These are phyloP conservation scores for Ptilonorhynchus violaceus DNA, from an alignment of 2,113 vertebrate genomes.

Conservation along the genomic window DNA sequence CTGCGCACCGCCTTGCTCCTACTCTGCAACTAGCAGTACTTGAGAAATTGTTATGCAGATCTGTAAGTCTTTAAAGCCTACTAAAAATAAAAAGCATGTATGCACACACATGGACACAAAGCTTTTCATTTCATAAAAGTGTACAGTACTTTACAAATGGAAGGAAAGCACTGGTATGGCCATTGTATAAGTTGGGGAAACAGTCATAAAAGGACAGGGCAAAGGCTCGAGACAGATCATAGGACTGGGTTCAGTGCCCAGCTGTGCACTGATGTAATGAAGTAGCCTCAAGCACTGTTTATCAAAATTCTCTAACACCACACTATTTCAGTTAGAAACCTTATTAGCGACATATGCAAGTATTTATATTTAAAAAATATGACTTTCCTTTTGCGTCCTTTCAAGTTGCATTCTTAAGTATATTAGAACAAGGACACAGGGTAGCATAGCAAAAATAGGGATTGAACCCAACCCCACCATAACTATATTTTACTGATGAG, in stretches of 20 bases:
- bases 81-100: neutral
- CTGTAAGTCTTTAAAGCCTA: conserved; percentile 41
- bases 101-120: neutral
- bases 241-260: neutral
- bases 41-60: neutral
- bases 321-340: conserved; percentile 32
- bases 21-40: neutral
- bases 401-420: conserved; percentile 50
- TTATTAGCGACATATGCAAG: conserved; percentile 52
- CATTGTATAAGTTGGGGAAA: neutral
- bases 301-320: conserved; percentile 38
- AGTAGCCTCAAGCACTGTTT: conserved; percentile 43
- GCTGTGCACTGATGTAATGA: conserved; percentile 32
- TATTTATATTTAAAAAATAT: conserved; percentile 57
- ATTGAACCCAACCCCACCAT: neutral
- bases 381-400: conserved; percentile 20
- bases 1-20: rapidly evolving
- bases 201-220: neutral
- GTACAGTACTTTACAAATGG: neutral
- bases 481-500: neutral
- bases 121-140: neutral
- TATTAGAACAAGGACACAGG: conserved; percentile 31
- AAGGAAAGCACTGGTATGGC: neutral
- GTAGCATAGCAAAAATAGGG: neutral
- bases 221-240: neutral